Percentiles rank a stretch among this genome's conserved stretches.
Evolutionary conservation across 2,888 invertebrate genomes (phyloP).

Genomic region (Stramonita haemastoma): DNA sequence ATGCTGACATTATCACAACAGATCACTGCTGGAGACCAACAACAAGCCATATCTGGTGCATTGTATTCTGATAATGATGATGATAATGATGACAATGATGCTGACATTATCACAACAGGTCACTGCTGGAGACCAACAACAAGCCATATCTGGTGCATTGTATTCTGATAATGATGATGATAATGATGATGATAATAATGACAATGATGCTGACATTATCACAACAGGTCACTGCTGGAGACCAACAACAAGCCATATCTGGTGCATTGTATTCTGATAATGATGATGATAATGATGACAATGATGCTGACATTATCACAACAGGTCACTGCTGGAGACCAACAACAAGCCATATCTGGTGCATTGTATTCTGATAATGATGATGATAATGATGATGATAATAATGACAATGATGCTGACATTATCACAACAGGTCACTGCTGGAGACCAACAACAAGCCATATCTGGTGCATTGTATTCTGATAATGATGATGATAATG

Average conservation of each 20-base stretch:
- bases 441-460: constrained; percentile 91
- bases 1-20: constrained; percentile 49
- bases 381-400: too few species aligned
- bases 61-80: too few species aligned
- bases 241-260: constrained; percentile 90
- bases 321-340: constrained; percentile 87
- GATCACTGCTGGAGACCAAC: constrained; percentile 87
- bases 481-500: too few species aligned
- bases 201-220: neutral
- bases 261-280: constrained; percentile 93
- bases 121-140: constrained; percentile 86
- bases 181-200: neutral
- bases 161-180: too few species aligned
- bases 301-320: neutral
- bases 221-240: constrained; percentile 84
- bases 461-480: constrained; percentile 91
- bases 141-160: constrained; percentile 96
- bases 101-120: constrained; percentile 65
- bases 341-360: constrained; percentile 89
- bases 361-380: too few species aligned
- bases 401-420: too few species aligned
- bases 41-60: constrained; percentile 94
- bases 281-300: neutral
- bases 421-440: constrained; percentile 78
- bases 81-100: neutral